These are phyloP conservation scores for Hypena proboscidalis DNA, from an alignment of 2,888 invertebrate species.

Conservation along the genomic window DNA sequence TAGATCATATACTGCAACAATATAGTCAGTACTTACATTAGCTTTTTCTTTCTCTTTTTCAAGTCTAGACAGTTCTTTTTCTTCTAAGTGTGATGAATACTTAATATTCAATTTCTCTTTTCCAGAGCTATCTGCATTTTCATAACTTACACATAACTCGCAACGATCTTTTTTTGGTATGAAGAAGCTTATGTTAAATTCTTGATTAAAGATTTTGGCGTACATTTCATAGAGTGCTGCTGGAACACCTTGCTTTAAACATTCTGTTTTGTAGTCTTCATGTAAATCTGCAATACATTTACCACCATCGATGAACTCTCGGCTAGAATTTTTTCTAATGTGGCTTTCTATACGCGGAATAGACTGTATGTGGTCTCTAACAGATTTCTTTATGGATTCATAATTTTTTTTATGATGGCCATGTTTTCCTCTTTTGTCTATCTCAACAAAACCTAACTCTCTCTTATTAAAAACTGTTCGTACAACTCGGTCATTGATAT, in stretches of 20 bases:
- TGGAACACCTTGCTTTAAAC: conserved; percentile 4
- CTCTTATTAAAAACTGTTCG: conserved; percentile 5
- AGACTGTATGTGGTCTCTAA: conserved; percentile 9
- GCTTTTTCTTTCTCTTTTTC: conserved; percentile 3
- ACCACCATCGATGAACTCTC: conserved; percentile 19
- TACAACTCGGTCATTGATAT: conserved; percentile 4
- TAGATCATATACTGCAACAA: conserved; percentile 2
- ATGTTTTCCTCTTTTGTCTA: conserved; percentile 10
- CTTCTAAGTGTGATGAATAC: neutral
- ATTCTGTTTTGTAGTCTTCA: conserved; percentile 10
- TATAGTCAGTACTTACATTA: neutral
- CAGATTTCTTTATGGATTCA: conserved; percentile 1
- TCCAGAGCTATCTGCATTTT: conserved; percentile 5
- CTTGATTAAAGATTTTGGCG: conserved; percentile 5
- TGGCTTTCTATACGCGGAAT: conserved; percentile 13
- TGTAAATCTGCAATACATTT: conserved; percentile 12
- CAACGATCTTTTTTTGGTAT: conserved; percentile 9
- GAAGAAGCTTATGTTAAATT: conserved; percentile 12
- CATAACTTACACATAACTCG: conserved; percentile 1
- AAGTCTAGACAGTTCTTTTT: conserved; percentile 1
- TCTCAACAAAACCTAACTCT: conserved; percentile 2
- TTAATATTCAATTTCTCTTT: conserved; percentile 1
- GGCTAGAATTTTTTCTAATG: conserved; percentile 9
- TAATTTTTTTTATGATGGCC: conserved; percentile 7
- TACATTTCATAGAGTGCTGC: conserved; percentile 7